phyloP scores from a whole-genome alignment of 1,140 invertebrate genomes.

The Penaeus chinensis region DNA sequence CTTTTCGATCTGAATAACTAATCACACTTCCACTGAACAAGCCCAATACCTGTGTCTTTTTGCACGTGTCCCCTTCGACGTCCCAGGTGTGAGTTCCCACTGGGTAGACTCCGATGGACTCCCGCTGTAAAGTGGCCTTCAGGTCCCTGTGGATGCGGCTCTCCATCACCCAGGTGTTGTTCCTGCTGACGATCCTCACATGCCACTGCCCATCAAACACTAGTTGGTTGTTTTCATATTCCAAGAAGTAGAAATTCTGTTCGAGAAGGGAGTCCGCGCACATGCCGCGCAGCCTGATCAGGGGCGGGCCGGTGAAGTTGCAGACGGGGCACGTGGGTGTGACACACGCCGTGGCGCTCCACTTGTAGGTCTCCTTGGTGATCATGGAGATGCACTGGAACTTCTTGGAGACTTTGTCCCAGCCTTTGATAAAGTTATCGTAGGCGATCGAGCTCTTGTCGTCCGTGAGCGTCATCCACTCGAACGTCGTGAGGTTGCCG shows the following conservation, averaged over 20 bases:
- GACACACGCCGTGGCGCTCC: conserved; percentile 1
- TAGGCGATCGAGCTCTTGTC: conserved; percentile 4
- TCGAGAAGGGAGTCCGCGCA: conserved; percentile 22
- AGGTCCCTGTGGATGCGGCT: conserved; percentile 26
- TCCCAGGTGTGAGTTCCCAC: conserved; percentile 26
- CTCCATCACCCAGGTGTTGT: conserved; percentile 25
- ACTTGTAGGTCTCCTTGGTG: neutral
- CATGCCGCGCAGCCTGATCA: conserved; percentile 13
- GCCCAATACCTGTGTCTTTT: conserved; percentile 3
- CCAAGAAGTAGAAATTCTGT: neutral
- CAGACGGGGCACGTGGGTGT: conserved; percentile 23
- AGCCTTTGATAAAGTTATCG: neutral
- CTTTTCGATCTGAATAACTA: too few relatives aligned
- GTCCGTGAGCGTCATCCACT: neutral
- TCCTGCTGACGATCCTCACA: conserved; percentile 9
- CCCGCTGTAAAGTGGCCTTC: neutral
- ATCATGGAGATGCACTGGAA: neutral
- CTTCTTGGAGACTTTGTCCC: too few relatives aligned
- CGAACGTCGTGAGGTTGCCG: neutral
- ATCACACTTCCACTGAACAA: neutral
- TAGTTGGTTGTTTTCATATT: neutral
- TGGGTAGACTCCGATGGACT: conserved; percentile 15
- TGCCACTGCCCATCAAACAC: conserved; percentile 23
- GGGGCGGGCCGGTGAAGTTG: conserved; percentile 4
- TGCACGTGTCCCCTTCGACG: conserved; percentile 25